Evolutionary conservation across 2,113 vertebrate genomes (phyloP).

Genomic region (Helogale parvula): DNA sequence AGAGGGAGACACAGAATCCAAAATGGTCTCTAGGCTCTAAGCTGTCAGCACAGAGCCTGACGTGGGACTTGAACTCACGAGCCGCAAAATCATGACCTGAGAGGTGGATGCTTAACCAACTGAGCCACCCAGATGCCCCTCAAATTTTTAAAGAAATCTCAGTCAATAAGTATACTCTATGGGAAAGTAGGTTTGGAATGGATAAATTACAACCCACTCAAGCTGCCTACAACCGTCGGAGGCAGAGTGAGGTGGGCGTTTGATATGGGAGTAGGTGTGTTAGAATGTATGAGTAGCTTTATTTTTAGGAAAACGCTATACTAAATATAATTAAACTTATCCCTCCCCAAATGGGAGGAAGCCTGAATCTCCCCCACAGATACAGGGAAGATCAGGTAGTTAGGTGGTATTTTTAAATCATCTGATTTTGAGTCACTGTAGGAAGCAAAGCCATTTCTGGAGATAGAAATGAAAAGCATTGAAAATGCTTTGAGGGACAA

Average conservation of each 20-base stretch:
- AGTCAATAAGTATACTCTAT: background rate
- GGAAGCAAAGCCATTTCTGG: background rate
- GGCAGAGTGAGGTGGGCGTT: background rate
- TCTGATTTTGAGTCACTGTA: background rate
- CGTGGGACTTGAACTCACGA: too few relatives aligned
- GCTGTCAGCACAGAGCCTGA: too few relatives aligned
- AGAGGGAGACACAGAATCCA: too few relatives aligned
- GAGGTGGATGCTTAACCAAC: too few relatives aligned
- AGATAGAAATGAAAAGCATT: background rate
- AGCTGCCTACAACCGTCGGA: background rate
- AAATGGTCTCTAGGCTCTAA: too few relatives aligned
- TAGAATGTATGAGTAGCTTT: background rate
- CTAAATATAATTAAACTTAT: background rate
- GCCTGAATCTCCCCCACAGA: background rate
- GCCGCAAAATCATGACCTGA: too few relatives aligned
- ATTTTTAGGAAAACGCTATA: background rate
- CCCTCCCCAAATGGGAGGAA: background rate
- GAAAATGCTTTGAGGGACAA: background rate
- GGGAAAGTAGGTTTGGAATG: background rate
- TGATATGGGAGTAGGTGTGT: background rate
- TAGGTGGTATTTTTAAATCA: background rate
- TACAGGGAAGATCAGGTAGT: background rate
- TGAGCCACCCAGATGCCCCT: too few relatives aligned
- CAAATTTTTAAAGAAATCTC: background rate
- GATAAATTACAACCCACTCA: background rate